phyloP scores from a whole-genome alignment of 2,888 invertebrate genomes.

The Lasius fuliginosus region DNA sequence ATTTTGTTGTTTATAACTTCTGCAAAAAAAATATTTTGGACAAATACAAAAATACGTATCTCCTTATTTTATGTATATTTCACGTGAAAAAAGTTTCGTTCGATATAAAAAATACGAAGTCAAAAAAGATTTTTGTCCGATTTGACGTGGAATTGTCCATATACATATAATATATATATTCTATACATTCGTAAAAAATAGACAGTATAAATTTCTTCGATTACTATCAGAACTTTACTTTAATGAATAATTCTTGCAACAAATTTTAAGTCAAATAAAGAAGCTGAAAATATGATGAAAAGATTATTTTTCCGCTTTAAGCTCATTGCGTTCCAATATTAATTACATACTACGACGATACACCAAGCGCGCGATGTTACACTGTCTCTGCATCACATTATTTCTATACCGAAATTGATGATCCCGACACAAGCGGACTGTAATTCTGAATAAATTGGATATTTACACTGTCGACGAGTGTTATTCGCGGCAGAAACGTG shows the following conservation, averaged over 20 bases:
- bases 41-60: too few relatives aligned
- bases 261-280: background rate
- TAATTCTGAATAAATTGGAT: slow-evolving; percentile 66
- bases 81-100: too few relatives aligned
- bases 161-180: background rate
- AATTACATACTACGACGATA: slow-evolving; percentile 28
- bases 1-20: too few relatives aligned
- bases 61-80: too few relatives aligned
- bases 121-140: too few relatives aligned
- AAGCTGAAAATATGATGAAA: background rate
- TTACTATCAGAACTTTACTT: too few relatives aligned
- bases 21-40: too few relatives aligned
- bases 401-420: slow-evolving; percentile 58
- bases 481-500: slow-evolving; percentile 29
- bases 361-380: slow-evolving; percentile 40
- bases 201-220: background rate
- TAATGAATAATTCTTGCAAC: background rate
- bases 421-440: slow-evolving; percentile 52
- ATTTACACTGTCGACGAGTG: slow-evolving; percentile 42
- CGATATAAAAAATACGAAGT: too few relatives aligned
- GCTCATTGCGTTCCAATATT: background rate
- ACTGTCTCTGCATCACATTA: slow-evolving; percentile 9
- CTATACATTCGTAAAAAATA: background rate
- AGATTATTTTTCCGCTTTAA: background rate
- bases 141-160: too few relatives aligned